Conservation (phyloP, 2,888 invertebrate species). For the Drosophila kuntzei region DNA sequence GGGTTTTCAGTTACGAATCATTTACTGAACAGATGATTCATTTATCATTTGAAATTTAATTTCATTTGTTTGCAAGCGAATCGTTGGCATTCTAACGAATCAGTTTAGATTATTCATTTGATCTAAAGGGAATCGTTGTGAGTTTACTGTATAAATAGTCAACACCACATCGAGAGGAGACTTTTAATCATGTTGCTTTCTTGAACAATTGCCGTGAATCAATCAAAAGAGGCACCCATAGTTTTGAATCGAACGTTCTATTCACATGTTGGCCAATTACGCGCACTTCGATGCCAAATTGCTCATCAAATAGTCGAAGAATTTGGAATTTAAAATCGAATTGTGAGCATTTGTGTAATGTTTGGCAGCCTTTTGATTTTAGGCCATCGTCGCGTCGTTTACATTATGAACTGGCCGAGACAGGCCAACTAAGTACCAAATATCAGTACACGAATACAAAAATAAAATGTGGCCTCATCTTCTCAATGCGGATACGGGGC, state of each 20-base stretch:
- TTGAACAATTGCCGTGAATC: constrained; percentile 58
- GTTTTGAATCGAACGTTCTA: constrained; percentile 12
- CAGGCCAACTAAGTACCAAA: constrained; percentile 23
- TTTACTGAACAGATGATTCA: constrained; percentile 26
- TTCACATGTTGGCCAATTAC: constrained; percentile 62
- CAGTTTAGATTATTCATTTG: constrained; percentile 24
- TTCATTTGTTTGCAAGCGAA: constrained; percentile 25
- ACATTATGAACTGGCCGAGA: constrained; percentile 27
- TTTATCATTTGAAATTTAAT: constrained; percentile 31
- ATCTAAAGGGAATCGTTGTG: constrained; percentile 5
- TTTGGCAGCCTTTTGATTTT: constrained; percentile 26
- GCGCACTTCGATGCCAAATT: constrained; percentile 60
- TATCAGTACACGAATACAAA: constrained; percentile 7
- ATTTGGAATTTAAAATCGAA: constrained; percentile 26
- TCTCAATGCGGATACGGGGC: constrained; percentile 6
- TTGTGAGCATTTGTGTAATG: constrained; percentile 47
- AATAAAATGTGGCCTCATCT: constrained; percentile 50
- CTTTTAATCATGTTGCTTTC: constrained; percentile 21
- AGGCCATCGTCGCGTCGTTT: constrained; percentile 5
- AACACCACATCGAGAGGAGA: constrained; percentile 22
- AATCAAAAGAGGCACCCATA: constrained; percentile 48
- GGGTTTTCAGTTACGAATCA: constrained; percentile 12
- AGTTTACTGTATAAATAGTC: constrained; percentile 2
- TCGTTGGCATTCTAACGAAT: constrained; percentile 5
- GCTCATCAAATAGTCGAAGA: constrained; percentile 45